phyloP scores from a whole-genome alignment of 2,113 vertebrate genomes.

The Candoia aspera region DNA sequence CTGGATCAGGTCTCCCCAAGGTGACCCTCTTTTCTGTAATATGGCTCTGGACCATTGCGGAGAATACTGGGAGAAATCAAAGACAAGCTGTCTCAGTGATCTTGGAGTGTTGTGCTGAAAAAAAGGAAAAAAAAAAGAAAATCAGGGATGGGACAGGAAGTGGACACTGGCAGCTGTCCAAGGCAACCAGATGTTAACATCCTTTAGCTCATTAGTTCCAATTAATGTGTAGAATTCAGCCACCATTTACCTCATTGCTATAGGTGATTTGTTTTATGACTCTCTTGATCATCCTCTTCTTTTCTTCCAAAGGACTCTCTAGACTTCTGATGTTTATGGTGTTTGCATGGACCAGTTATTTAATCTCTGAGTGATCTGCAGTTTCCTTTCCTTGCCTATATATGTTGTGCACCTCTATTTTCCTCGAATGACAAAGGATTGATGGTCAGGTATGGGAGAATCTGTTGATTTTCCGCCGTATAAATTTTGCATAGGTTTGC shows the following conservation, averaged over 20 bases:
- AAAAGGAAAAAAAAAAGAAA: background rate
- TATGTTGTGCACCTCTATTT: background rate
- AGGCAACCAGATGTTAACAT: background rate
- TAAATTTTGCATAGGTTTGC: background rate
- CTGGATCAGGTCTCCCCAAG: too few relatives aligned
- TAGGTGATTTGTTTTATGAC: background rate
- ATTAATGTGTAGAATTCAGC: background rate
- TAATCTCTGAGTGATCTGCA: background rate
- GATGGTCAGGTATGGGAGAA: background rate
- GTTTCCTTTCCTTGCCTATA: background rate
- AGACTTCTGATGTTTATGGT: background rate
- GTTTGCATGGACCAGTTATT: background rate
- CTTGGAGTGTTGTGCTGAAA: background rate
- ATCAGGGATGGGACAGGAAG: background rate
- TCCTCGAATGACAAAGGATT: background rate
- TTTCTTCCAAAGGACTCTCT: background rate
- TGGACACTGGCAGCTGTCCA: background rate
- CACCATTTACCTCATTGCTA: background rate
- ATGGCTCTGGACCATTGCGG: background rate
- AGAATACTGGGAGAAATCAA: background rate
- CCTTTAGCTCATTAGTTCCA: background rate
- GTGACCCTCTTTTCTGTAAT: too few relatives aligned
- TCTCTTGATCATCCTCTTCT: background rate
- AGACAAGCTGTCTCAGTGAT: background rate
- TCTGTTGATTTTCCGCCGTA: background rate